A percentile compares a stretch with the other conserved stretches of the same genome.
phyloP scores from a whole-genome alignment of 2,888 invertebrate species.

The Drosophila mimetica region DNA sequence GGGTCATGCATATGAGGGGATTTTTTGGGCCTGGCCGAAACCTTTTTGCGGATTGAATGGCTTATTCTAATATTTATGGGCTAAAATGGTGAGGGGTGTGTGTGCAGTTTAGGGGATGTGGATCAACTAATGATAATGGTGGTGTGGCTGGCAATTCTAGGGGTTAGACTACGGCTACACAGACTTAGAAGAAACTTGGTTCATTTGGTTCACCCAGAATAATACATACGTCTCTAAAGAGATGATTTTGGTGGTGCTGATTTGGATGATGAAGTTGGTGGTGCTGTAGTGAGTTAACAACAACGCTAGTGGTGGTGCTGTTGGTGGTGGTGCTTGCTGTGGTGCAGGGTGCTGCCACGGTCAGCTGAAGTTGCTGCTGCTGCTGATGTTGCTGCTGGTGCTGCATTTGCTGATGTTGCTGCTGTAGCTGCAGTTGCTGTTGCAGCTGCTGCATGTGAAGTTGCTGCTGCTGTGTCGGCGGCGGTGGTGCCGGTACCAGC shows the following conservation, averaged over 20 bases:
- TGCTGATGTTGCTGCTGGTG: conserved; percentile 47
- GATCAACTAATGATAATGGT: conserved; percentile 25
- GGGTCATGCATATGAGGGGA: conserved; percentile 29
- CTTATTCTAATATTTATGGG: conserved; percentile 44
- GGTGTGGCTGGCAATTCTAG: not conserved
- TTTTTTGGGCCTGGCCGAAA: conserved; percentile 14
- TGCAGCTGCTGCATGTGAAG: conserved; percentile 11
- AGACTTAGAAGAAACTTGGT: conserved; percentile 32
- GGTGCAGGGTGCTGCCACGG: conserved; percentile 72
- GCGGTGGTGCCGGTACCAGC: conserved; percentile 55
- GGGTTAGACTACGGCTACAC: conserved; percentile 27
- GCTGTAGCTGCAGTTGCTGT: conserved; percentile 50
- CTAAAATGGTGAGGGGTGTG: conserved; percentile 9
- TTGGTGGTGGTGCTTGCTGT: conserved; percentile 72
- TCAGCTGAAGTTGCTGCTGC: conserved; percentile 54
- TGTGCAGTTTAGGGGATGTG: conserved; percentile 29
- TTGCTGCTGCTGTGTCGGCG: conserved; percentile 22
- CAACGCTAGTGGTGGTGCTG: conserved; percentile 83
- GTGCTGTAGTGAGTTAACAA: conserved; percentile 84
- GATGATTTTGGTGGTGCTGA: conserved; percentile 85
- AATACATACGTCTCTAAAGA: conserved; percentile 85
- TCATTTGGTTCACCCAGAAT: conserved; percentile 42
- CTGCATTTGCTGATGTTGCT: conserved; percentile 53
- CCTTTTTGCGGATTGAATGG: conserved; percentile 45
- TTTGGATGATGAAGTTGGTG: conserved; percentile 84